Evolutionary conservation across 2,113 vertebrate species (phyloP), one percentile per base, ranked within the genome.

Genomic region (Seriola aureovittata): DNA sequence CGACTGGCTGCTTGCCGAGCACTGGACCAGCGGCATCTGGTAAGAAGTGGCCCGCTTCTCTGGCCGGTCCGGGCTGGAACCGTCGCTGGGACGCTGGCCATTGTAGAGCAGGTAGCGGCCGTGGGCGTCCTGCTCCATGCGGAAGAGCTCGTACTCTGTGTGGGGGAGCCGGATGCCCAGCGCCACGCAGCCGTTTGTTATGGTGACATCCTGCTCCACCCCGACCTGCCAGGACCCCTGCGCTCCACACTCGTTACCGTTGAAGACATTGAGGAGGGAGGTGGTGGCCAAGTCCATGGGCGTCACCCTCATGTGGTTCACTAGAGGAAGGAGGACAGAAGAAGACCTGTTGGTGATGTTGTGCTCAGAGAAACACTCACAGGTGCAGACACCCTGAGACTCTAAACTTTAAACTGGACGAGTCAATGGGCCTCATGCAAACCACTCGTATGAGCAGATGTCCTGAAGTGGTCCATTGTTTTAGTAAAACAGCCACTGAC

Each of bases 131-230:
- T 97, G 97, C 87, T 99, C 98, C 97, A 97, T 96, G 65, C 97
- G 97, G 96, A 99, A 99, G 78, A 99, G 97, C 82, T 99, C 98
- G 0, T 99, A 99, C 91, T 99, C 98, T 0, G 97, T 99, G 95
- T 99, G 98, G 25, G 98, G 98, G 19, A 99, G 96, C 11, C 96
- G 96, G 93, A 99, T 98, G 46, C 98, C 98, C 19, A 99, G 92
- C 0, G 98, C 98, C 42, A 97, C 95, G 14, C 98, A 99, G 88
- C 98, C 98, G 0, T 97, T 96, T 0, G 98, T 99, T 44, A 94
- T 92, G 0, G 98, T 99, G 58, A 99, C 98, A 0, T 99, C 98
- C 93, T 99, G 98, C 91, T 99, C 96, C 78, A 99, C 89, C 4
- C 97, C 98, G 0, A 97, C 95, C 88, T 97, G 96, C 98, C 98